Evolutionary conservation across 2,888 invertebrate genomes (phyloP).

Genomic region (Campoplex nolae): DNA sequence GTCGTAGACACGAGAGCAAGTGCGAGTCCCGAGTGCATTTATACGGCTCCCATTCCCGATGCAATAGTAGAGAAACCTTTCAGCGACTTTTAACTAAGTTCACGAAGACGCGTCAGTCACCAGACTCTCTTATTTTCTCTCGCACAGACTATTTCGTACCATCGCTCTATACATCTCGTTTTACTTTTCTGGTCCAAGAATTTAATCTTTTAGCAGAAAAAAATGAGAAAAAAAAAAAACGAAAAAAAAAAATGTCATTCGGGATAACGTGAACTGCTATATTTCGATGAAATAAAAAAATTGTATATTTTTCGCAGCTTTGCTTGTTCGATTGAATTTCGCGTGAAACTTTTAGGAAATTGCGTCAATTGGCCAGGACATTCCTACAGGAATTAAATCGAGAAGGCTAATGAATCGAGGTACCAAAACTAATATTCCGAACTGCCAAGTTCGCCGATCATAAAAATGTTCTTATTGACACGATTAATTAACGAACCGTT

Average conservation of each 20-base stretch:
- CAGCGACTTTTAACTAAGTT: conserved; percentile 43
- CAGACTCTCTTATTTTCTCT: not conserved
- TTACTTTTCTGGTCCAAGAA: not conserved
- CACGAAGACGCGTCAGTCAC: conserved; percentile 36
- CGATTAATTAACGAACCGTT: not conserved
- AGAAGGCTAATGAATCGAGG: not conserved
- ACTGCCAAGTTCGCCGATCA: not conserved
- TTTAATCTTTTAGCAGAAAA: conserved; percentile 21
- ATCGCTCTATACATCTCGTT: not conserved
- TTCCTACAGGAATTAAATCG: not conserved
- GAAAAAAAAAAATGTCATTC: not conserved
- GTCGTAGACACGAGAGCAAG: conserved; percentile 36
- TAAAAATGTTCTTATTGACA: not conserved
- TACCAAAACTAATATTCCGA: not conserved
- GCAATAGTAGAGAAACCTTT: conserved; percentile 26
- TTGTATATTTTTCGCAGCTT: not conserved
- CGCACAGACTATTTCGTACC: not conserved
- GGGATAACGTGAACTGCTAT: not conserved
- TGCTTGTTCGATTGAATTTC: not conserved
- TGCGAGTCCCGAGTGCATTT: conserved; percentile 47
- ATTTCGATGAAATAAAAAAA: not conserved
- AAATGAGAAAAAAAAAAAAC: not conserved
- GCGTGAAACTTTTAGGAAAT: not conserved
- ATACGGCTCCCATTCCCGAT: conserved; percentile 3
- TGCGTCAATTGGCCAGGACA: not conserved